These are phyloP conservation scores for Rhabditophanes sp. DNA, from an alignment of 2,888 invertebrate species.

Conservation along the genomic window DNA sequence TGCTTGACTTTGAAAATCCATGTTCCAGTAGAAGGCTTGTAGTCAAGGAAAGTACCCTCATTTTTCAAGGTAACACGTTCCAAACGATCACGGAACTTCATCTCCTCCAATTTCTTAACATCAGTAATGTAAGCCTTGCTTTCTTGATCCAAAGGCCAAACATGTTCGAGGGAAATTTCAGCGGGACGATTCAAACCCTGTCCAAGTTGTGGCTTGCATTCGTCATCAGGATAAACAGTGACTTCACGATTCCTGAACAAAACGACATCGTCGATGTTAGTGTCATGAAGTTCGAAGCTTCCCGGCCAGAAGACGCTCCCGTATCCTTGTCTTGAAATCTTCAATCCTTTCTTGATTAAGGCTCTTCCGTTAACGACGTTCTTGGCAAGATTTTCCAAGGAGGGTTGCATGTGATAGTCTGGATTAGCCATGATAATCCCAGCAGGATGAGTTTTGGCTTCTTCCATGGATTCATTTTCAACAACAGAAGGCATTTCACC, in stretches of 20 bases:
- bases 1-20: constrained; percentile 65
- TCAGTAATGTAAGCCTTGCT: constrained; percentile 62
- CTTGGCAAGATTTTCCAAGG: constrained; percentile 58
- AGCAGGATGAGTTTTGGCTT: constrained; percentile 50
- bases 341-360: constrained; percentile 44
- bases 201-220: constrained; percentile 72
- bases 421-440: constrained; percentile 61
- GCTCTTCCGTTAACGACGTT: constrained; percentile 9
- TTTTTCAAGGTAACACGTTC: constrained; percentile 69
- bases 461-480: not conserved
- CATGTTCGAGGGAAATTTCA: constrained; percentile 64
- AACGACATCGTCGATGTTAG: constrained; percentile 49
- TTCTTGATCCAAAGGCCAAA: constrained; percentile 79
- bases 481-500: not conserved
- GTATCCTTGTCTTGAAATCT: constrained; percentile 47
- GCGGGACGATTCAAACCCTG: constrained; percentile 64
- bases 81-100: constrained; percentile 71
- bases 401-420: constrained; percentile 81
- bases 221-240: constrained; percentile 75
- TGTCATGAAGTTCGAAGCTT: constrained; percentile 17
- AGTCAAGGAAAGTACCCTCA: constrained; percentile 73
- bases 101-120: constrained; percentile 57
- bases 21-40: constrained; percentile 80
- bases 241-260: constrained; percentile 75
- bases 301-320: constrained; percentile 49